Percentiles rank a stretch among this genome's conserved stretches.
phyloP scores from a whole-genome alignment of 2,888 invertebrate species.

The Eupithecia dodoneata region DNA sequence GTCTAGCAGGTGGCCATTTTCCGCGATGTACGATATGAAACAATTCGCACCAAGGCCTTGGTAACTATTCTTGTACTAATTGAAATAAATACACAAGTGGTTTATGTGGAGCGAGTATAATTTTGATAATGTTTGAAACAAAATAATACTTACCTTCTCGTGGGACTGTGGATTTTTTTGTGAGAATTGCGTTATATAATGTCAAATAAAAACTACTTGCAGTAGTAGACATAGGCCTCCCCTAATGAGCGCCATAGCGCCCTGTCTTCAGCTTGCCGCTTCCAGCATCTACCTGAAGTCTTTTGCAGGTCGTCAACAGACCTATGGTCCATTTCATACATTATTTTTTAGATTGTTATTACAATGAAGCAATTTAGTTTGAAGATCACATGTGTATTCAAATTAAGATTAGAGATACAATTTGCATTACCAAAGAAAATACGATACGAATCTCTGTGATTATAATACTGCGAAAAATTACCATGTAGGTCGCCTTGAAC shows the following conservation, averaged over 20 bases:
- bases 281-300: no score
- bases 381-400: constrained; percentile 1
- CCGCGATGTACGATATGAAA: constrained; percentile 26
- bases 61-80: constrained; percentile 57
- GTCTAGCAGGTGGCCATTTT: constrained; percentile 33
- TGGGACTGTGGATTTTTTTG: background rate
- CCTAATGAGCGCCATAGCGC: no score
- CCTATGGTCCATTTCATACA: no score
- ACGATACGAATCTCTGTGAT: constrained; percentile 13
- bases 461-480: constrained; percentile 24
- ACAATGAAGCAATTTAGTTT: background rate
- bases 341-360: background rate
- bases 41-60: constrained; percentile 51
- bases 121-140: constrained; percentile 31
- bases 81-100: constrained; percentile 57
- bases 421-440: constrained; percentile 21
- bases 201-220: background rate
- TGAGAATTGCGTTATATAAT: background rate
- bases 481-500: constrained; percentile 27
- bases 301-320: no score
- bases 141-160: background rate
- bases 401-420: constrained; percentile 5
- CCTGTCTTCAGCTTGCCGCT: no score
- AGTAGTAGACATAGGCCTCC: background rate
- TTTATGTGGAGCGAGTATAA: constrained; percentile 41